These are phyloP conservation scores for Thamnophis elegans DNA, from an alignment of 2,797 vertebrate species.

Conservation along the genomic window DNA sequence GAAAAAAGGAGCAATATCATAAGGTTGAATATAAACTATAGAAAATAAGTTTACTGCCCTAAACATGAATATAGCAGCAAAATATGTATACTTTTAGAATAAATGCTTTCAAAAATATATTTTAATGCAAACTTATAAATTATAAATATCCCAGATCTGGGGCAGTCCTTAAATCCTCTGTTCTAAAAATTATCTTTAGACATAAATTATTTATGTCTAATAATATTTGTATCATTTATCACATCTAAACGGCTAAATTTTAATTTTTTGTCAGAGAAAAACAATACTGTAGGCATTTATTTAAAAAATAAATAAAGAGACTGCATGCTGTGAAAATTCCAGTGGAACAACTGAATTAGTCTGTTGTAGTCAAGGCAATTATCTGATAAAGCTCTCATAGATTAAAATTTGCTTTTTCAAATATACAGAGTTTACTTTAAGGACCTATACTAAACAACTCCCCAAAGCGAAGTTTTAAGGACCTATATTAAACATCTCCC, in stretches of 20 bases:
- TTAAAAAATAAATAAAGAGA: not conserved
- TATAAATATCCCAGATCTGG: not conserved
- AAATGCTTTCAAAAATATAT: not conserved
- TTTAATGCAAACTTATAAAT: not conserved
- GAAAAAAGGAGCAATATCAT: not conserved
- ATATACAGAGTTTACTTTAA: not conserved
- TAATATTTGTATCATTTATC: not conserved
- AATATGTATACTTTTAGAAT: not conserved
- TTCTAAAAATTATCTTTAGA: not conserved
- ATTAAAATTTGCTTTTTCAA: not conserved
- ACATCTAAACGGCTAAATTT: not conserved
- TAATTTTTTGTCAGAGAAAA: not conserved
- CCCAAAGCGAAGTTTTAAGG: not conserved
- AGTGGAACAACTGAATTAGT: not conserved
- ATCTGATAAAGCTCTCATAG: not conserved
- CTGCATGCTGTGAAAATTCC: not conserved
- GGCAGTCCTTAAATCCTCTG: not conserved
- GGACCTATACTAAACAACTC: not conserved
- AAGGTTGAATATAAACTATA: not conserved
- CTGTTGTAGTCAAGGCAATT: not conserved
- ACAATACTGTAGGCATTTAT: not conserved
- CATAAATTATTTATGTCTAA: not conserved
- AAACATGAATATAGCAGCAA: not conserved
- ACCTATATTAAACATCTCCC: too few relatives aligned
- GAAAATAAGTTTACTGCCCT: not conserved